Conservation (phyloP, 2,888 invertebrate species). For the Sympetrum striolatum region DNA sequence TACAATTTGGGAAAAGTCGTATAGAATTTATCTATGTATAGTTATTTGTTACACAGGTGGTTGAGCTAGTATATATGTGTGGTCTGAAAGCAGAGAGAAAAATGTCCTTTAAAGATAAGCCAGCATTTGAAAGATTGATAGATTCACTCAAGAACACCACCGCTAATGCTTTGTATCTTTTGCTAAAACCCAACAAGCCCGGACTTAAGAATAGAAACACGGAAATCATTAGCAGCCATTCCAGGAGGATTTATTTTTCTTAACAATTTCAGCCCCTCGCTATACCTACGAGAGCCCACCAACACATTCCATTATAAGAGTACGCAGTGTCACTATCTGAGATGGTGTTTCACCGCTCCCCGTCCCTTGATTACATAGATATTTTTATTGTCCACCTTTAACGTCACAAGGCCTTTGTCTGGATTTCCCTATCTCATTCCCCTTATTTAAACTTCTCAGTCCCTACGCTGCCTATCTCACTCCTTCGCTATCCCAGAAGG, state of each 20-base stretch:
- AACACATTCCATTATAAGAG: background rate
- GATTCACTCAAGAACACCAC: too few species aligned
- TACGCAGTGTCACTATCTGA: background rate
- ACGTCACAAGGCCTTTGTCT: background rate
- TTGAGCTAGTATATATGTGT: too few species aligned
- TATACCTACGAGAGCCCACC: background rate
- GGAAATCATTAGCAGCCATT: background rate
- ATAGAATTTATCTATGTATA: too few species aligned
- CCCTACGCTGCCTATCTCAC: background rate
- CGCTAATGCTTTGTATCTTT: background rate
- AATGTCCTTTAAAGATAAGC: too few species aligned
- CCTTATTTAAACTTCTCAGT: background rate
- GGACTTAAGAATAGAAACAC: background rate
- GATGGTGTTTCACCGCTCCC: background rate
- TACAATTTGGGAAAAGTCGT: too few species aligned
- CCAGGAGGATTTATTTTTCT: background rate
- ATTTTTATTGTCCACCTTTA: background rate
- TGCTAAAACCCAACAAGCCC: background rate
- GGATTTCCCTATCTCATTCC: background rate
- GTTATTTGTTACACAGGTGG: too few species aligned
- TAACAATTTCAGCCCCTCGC: background rate
- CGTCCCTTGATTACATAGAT: background rate
- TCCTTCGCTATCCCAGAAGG: background rate
- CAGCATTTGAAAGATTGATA: too few species aligned
- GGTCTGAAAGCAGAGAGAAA: too few species aligned